Base-by-base conservation (phyloP, 2,888 invertebrate species). In the Caenorhabditis parvicauda region DNA sequence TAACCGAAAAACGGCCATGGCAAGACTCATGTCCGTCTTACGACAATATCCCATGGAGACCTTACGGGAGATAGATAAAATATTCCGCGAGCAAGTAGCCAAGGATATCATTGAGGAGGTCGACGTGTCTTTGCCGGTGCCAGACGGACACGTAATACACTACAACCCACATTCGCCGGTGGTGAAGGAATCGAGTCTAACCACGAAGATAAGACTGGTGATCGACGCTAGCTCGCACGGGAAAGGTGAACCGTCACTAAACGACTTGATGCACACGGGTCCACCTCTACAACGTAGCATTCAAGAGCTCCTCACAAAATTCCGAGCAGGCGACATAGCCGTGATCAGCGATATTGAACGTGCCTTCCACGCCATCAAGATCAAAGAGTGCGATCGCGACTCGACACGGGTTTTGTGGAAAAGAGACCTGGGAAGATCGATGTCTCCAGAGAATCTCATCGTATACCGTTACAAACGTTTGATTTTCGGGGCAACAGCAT, bases 291-390 rank as follows among this genome's bases (percentile, higher is more conserved):
- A 69, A 2, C 54, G 45, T 17, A 27, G 48, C 0, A 39, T 64
- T 19, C 9, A 35, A 5, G 54, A 48, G 0, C 52, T 71, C 12
- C 21, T 69, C 4, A 14, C 70, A 14, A 35, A 47, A 24, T 27
- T 60, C 3, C 39, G 74, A 17, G 27, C 37, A 2, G 3, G 27
- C 2, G 17, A 29, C 4, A 46, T 39, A 9, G 28, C 64, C 0
- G 12, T 72, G 4, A 29, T 61, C 2, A 41, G 59, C 1, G 74
- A 74, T 41, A 56, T 73, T 17, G 62, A 63, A 42, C 72, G 67
- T 38, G 75, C 75, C 0, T 75, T 75, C 49, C 67, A 67, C 24
- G 58, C 58, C 27, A 41, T 75, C 1, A 22, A 21, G 4, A 38
- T 75, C 3, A 43, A 56, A 6, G 28, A 42, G n/a, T 17, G 45